Evolutionary conservation across 2,888 invertebrate species (phyloP).

Genomic region (Melanotus villosus): DNA sequence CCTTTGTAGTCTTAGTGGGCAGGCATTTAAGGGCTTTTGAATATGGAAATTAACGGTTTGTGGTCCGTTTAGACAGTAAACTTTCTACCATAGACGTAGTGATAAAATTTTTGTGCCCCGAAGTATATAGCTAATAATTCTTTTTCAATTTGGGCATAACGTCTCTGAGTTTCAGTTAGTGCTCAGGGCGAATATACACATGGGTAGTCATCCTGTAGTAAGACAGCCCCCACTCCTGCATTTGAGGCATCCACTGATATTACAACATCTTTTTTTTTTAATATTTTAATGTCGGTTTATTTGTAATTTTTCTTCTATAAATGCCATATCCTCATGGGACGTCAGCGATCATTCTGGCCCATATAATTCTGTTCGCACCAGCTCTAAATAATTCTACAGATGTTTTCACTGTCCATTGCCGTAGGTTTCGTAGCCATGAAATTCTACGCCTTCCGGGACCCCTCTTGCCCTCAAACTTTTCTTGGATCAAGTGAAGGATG

Average conservation of each 20-base stretch:
- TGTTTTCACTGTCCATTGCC: too few species aligned
- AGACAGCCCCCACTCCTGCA: constrained; percentile 54
- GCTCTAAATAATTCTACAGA: too few species aligned
- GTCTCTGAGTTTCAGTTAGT: constrained; percentile 27
- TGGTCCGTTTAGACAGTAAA: constrained; percentile 45
- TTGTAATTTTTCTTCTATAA: too few species aligned
- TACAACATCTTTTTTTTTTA: constrained; percentile 13
- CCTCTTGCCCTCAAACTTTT: too few species aligned
- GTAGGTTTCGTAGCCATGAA: too few species aligned
- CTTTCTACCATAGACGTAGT: constrained; percentile 52
- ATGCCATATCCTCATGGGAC: too few species aligned
- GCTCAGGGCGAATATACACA: constrained; percentile 59
- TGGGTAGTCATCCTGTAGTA: constrained; percentile 59
- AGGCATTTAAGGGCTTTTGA: constrained; percentile 14
- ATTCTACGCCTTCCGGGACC: too few species aligned
- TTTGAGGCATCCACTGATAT: constrained; percentile 31
- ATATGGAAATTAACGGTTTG: constrained; percentile 33
- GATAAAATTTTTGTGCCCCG: constrained; percentile 57
- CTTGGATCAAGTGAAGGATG: too few species aligned
- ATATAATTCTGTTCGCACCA: too few species aligned
- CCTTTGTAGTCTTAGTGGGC: constrained; percentile 28
- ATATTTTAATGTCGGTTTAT: too few species aligned
- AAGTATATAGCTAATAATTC: constrained; percentile 59
- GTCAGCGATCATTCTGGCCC: too few species aligned
- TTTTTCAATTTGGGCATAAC: constrained; percentile 54